These are phyloP conservation scores for Verasper variegatus DNA, from an alignment of 2,113 vertebrate genomes.

Conservation along the genomic window DNA sequence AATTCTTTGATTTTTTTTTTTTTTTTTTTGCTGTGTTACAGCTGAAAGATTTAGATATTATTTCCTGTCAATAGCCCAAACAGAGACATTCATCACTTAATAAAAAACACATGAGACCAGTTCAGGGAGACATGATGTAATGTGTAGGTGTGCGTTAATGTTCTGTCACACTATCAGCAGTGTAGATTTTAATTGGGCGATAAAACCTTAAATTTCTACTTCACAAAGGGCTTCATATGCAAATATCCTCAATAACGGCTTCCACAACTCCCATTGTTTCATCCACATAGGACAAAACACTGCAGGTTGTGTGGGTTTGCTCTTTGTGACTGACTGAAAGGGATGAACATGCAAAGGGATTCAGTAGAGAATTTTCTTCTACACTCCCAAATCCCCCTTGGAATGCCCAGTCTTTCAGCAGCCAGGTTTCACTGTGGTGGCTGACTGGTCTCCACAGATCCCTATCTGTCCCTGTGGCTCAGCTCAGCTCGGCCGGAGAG, in stretches of 20 bases:
- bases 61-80: no score
- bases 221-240: no score
- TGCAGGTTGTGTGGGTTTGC: conserved; percentile 16
- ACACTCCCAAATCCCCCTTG: conserved; percentile 68
- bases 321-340: conserved; percentile 29
- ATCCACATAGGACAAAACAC: background rate
- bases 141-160: no score
- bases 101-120: no score
- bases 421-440: conserved; percentile 41
- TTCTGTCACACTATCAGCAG: no score
- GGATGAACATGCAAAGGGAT: conserved; percentile 15
- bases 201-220: no score
- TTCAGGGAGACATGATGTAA: no score
- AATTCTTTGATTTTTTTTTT: no score
- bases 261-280: conserved; percentile 20
- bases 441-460: conserved; percentile 58
- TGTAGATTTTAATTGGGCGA: no score
- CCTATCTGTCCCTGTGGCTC: conserved; percentile 57
- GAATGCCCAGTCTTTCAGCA: conserved; percentile 76
- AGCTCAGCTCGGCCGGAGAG: conserved; percentile 19
- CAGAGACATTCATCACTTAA: no score
- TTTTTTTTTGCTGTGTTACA: no score
- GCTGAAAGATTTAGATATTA: no score
- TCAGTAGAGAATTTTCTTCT: conserved; percentile 58
- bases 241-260: background rate